Evolutionary conservation across 2,797 vertebrate species (phyloP), one percentile per base, ranked within the genome.

Genomic region (Danio choprae): DNA sequence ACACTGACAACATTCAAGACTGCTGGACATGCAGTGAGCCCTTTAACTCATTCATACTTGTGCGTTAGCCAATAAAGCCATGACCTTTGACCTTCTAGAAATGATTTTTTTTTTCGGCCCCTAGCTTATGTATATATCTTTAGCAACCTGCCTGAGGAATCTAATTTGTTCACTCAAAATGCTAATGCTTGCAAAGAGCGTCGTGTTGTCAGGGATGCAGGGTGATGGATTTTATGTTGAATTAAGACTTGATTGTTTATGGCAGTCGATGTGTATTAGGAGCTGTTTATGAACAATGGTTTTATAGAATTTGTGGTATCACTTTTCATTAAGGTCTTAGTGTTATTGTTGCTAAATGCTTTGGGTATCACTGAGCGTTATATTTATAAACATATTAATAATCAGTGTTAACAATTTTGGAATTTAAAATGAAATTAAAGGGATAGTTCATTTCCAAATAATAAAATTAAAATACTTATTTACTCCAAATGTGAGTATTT

Each of bases 31-130:
- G 29, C 29, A 56, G 70, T 48, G 84, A 74, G 67, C 44, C 22
- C 82, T 81, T 88, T 91, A 88, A 92, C 91, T 92, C 89, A 92
- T 73, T 65, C 92, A 92, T 87, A 92, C 83, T 67, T 84, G 84
- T 86, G 84, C 85, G 87, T 89, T 79, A 89, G 83, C 85, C 81
- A 78, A 84, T 18, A 77, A 83, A 29, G 86, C 86, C 73, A 79
- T 56, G 78, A 92, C 90, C 90, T 90, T 83, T 92, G 79, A 91
- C 89, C 90, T 44, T 44, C 53, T 40, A 38, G 13, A 72, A 84
- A 83, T 58, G 2, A 65, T 80, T 80, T 65, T 73, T 51, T 80
- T 65, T 64, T 13, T 56, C 56, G 41, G 56, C 46, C 65, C 65
- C 41, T 16, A 43, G 77, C 64, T 63, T 67, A 67, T 64, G 71